Base-by-base conservation (phyloP, 2,888 invertebrate species). In the Pseudeuparius sepicola region DNA sequence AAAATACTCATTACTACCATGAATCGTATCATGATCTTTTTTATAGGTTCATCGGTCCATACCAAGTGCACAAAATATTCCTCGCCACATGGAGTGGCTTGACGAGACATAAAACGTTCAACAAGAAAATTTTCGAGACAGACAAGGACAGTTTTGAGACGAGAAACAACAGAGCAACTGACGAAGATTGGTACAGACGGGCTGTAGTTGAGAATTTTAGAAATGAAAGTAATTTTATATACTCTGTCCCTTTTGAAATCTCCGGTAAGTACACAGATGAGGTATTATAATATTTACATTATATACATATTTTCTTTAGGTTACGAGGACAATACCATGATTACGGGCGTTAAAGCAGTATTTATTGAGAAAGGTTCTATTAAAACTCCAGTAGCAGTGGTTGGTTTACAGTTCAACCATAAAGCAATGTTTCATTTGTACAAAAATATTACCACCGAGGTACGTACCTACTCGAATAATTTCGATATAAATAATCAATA, bases 51-150 rank as follows among this genome's bases (percentile, higher is more conserved):
- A 36, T 47, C 1, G 34, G 28, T 11, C 40, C 28, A 4, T 53
- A 51, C 28, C 44, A 44, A 10, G 54, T 55, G 1, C 50, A 51
- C 31, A 52, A 54, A 37, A 80, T 86, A 2, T 92, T 92, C 61
- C 66, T 92, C 53, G 82, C 90, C 23, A 92, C 92, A 0, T 81
- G 86, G 56, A 86, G 86, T 50, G 92, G 92, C 1, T 67, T 92
- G 4, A 87, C 88, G 0, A 67, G 90, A 40, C 90, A 88, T 87
- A 79, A 82, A 53, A 48, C 42, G 3, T 51, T 52, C 31, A 44
- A 47, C 17, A 44, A 42, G n/a, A 43, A 42, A 4, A 42, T 46
- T 15, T 45, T 38, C 4, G 51, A 54, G 39, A 50, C 49, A 24
- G 43, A 47, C 4, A 43, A 50, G 20, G 50, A 48, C 80, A 84